Evolutionary conservation across 2,797 vertebrate species (phyloP), one percentile per base, ranked within the genome.

Genomic region (Pangasius macronema): DNA sequence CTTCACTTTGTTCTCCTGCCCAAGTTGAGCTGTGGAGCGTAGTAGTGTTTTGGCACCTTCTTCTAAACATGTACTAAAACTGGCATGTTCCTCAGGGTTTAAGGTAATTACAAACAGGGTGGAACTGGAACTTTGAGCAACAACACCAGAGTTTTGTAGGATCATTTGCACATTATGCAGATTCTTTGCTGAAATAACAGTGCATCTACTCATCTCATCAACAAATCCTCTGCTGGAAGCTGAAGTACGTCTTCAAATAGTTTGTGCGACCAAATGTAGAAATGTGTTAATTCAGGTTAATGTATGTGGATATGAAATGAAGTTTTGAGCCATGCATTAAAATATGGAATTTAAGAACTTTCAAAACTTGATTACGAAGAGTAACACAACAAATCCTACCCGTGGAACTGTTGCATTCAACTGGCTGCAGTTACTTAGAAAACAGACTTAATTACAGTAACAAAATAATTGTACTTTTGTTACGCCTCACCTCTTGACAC

Each of bases 1-100:
- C 55, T 42, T 81, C 24, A 61, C 55, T 81, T 81, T 61, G 79
- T 81, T 59, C 55, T 81, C 33, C 42, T 39, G 33, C 33, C 55
- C 57, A 46, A 9, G 39, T 63, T 82, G 36, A 63, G 39, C 59
- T 20, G 14, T 59, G 57, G 57, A 81, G 57, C 24, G 2, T 61
- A 1, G n/a, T 65, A 65, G 27, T 63, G 80, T n/a, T 49, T 46
- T 13, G 27, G 36, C 18, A 46, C 16, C 57, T 27, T 79, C 53
- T 80, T 46, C 57, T 63, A 61, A 81, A 42, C 22, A 16, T 65
- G 59, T 46, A n/a, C 14, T 20, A n/a, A 63, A 30, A 42, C 10
- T 46, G 39, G 13, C 30, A 22, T 8, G 24, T 81, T 27, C 6
- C 10, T 16, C 59, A n/a, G 36, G 18, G 39, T 65, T 63, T 10